phyloP scores from a whole-genome alignment of 2,113 vertebrate species.

The Bufo gargarizans region DNA sequence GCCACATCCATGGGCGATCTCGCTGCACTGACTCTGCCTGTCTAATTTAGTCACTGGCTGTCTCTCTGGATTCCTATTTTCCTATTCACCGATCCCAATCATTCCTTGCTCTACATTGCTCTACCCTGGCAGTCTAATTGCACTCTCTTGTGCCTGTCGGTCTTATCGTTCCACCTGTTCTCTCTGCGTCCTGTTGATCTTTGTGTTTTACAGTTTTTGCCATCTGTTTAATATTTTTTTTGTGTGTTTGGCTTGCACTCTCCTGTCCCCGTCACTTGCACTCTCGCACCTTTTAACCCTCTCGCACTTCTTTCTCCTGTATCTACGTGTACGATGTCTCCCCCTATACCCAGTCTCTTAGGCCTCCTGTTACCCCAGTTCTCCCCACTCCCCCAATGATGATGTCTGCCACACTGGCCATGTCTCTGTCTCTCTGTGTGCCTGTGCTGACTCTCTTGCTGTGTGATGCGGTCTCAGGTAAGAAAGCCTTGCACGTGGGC shows the following conservation, averaged over 20 bases:
- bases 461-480: conserved; percentile 77
- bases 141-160: background rate
- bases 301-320: conserved; percentile 5
- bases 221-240: conserved; percentile 27
- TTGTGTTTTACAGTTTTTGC: background rate
- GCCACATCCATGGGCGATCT: conserved; percentile 37
- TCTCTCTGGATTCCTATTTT: conserved; percentile 6
- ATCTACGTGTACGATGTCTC: conserved; percentile 57
- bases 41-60: conserved; percentile 18
- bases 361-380: conserved; percentile 66
- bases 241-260: background rate
- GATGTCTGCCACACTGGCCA: conserved; percentile 46
- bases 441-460: conserved; percentile 63
- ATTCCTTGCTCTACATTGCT: background rate
- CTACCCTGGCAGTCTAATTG: background rate
- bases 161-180: background rate
- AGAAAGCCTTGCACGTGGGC: conserved; percentile 92
- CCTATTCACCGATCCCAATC: background rate
- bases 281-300: conserved; percentile 53
- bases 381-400: conserved; percentile 60
- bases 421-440: conserved; percentile 64
- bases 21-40: conserved; percentile 23
- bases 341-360: conserved; percentile 57
- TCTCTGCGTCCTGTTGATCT: conserved; percentile 35
- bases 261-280: conserved; percentile 57